Evolutionary conservation across 2,888 invertebrate genomes (phyloP).

Genomic region (Microctonus aethiopoides): DNA sequence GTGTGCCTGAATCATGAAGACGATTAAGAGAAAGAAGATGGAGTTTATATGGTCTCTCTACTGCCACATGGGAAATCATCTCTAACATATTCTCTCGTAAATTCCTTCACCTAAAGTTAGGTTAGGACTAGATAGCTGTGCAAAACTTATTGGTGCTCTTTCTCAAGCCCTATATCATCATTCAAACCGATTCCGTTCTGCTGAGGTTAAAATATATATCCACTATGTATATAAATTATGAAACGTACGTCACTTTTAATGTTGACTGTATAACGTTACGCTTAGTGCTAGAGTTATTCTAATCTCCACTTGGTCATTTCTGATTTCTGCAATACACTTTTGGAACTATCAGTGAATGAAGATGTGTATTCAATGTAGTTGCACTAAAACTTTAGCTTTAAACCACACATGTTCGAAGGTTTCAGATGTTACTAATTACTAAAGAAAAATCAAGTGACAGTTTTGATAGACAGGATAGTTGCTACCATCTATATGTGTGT

Average conservation of each 20-base stretch:
- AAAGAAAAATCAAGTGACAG: background rate
- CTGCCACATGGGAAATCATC: constrained; percentile 63
- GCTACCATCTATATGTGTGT: no score
- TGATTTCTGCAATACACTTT: background rate
- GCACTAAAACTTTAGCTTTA: background rate
- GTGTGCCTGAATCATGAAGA: constrained; percentile 48
- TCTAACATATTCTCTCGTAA: constrained; percentile 19
- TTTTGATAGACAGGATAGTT: background rate
- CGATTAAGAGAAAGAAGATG: constrained; percentile 50
- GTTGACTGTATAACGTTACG: background rate
- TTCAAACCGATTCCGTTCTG: background rate
- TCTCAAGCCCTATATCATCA: background rate
- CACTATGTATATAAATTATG: background rate
- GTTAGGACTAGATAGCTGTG: background rate
- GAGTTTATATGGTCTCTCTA: constrained; percentile 28
- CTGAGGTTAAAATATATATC: background rate
- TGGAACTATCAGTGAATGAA: background rate
- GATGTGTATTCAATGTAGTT: background rate
- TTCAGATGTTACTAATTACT: background rate
- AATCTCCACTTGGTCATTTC: background rate
- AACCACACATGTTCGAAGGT: background rate
- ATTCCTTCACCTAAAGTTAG: background rate
- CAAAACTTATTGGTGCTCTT: background rate
- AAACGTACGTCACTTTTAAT: background rate
- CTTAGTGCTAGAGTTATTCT: background rate